Conservation (phyloP, 2,797 vertebrate species). For the Sebastiscus tertius region DNA sequence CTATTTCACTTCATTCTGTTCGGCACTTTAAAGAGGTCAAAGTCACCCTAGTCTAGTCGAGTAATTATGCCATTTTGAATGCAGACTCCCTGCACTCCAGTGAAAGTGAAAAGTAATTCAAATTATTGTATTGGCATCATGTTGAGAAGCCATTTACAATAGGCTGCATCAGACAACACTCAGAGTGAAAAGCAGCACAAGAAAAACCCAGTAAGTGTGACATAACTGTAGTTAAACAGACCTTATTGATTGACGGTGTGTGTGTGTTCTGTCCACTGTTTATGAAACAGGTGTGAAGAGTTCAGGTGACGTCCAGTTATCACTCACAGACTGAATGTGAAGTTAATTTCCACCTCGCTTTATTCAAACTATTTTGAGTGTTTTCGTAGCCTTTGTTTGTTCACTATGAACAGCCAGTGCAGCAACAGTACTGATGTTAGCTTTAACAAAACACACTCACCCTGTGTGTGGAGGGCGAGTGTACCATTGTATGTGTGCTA, state of each 20-base stretch:
- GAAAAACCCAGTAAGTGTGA: constrained; percentile 15
- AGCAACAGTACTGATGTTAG: not conserved
- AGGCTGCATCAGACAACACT: not conserved
- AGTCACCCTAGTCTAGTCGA: not conserved
- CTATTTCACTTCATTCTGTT: not conserved
- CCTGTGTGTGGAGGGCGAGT: no score
- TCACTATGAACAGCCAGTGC: not conserved
- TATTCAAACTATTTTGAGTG: not conserved
- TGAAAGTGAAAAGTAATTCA: not conserved
- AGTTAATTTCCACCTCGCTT: not conserved
- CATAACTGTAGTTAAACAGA: constrained; percentile 10
- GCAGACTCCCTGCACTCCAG: not conserved
- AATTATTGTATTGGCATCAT: constrained; percentile 20
- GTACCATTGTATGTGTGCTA: not conserved
- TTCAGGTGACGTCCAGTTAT: not conserved
- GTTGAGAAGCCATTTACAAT: constrained; percentile 12
- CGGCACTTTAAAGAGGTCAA: not conserved
- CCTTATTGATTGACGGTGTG: not conserved
- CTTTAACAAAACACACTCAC: no score
- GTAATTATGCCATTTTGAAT: constrained; percentile 9
- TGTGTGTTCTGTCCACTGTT: not conserved
- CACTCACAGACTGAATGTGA: not conserved
- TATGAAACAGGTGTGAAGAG: not conserved
- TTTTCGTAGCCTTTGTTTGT: not conserved
- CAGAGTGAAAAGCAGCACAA: not conserved